These are phyloP conservation scores for Leucophenga maculata DNA, from an alignment of 2,888 invertebrate genomes.

Conservation along the genomic window DNA sequence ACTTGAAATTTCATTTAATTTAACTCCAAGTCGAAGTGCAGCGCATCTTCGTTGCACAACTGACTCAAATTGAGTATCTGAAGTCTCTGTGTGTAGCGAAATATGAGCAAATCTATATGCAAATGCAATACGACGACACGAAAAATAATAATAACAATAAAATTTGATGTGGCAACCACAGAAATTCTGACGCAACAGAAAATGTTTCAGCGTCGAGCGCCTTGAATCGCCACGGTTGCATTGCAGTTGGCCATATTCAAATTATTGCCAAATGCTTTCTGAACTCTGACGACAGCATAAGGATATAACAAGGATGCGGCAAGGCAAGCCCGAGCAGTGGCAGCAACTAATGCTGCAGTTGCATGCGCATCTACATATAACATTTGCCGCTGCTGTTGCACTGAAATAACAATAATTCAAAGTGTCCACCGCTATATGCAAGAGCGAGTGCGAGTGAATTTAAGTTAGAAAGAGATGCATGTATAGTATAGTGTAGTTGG, in stretches of 20 bases:
- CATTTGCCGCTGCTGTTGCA: constrained; percentile 13
- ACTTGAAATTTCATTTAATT: too few relatives aligned
- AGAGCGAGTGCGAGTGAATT: background rate
- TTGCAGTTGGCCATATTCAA: constrained; percentile 12
- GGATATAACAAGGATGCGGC: background rate
- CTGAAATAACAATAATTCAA: constrained; percentile 26
- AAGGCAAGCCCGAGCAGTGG: background rate
- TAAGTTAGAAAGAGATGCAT: too few relatives aligned
- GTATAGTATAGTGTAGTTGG: background rate
- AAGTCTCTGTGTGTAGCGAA: too few relatives aligned
- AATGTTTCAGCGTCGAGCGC: background rate
- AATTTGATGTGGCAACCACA: constrained; percentile 14
- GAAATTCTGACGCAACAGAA: background rate
- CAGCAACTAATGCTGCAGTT: background rate
- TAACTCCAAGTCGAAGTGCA: too few relatives aligned
- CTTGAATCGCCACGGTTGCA: background rate
- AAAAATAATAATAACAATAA: constrained; percentile 19
- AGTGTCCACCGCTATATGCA: background rate
- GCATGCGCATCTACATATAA: background rate
- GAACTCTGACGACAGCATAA: background rate
- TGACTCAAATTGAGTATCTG: too few relatives aligned
- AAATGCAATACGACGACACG: background rate
- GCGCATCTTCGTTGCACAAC: too few relatives aligned
- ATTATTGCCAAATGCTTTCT: constrained; percentile 21
- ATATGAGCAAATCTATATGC: too few relatives aligned